Evolutionary conservation across 2,888 invertebrate species (phyloP), one percentile per base, ranked within the genome.

Genomic region (Mellilla xanthometata): DNA sequence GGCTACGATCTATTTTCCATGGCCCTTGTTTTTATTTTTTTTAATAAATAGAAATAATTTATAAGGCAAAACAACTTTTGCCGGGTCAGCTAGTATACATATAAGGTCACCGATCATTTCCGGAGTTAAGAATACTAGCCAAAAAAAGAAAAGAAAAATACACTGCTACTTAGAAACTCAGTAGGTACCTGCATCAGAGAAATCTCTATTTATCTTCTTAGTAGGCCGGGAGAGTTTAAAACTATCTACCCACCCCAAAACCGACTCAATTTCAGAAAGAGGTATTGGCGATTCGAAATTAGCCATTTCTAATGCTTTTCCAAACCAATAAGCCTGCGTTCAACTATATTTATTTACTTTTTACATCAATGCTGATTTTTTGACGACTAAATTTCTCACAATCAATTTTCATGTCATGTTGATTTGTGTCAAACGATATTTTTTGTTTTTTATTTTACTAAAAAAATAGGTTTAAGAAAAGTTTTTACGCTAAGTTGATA

Each of bases 181-280:
- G n/a, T n/a, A n/a, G n/a, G 66, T 84, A 94, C 94, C 93, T 57
- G 93, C 95, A 81, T 96, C 95, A 9, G 95, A 93, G 71, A 95
- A 95, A 66, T 95, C 94, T 54, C 95, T 91, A 39, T 93, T 90
- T 12, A 95, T 91, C 68, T 94, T 94, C 67, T 91, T 93, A 43
- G 94, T 94, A 0, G 91, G 91, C 45, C 92, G 82, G 0, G 92
- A 78, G 6, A 76, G 65, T 52, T 91, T 91, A 68, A 75, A 87
- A 0, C 72, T 77, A 54, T 84, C 90, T 0, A 89, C 86, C 91
- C 91, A 91, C 0, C 75, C 75, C 8, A 90, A 42, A 0, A 90
- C 77, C 0, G 81, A 65, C 34, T 89, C 88, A 0, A 89, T 77
- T 0, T 89, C 89, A 0, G 85, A 68, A 1, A 89, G 41, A 0